Percentiles rank a stretch among this genome's conserved stretches.
Conservation (phyloP, 2,113 vertebrate genomes). For the Tiliqua scincoides region DNA sequence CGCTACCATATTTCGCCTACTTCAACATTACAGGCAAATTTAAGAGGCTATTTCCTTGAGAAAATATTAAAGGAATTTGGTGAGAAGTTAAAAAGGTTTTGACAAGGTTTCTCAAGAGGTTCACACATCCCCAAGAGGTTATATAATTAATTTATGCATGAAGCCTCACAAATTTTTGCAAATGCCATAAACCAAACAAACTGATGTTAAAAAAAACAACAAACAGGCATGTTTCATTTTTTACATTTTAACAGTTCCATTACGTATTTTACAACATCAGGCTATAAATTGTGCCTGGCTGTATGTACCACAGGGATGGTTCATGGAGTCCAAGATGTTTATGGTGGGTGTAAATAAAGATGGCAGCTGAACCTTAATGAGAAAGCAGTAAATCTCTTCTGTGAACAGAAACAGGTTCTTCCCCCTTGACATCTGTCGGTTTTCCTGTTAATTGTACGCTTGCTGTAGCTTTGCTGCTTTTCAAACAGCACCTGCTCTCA, state of each 20-base stretch:
- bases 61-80: background rate
- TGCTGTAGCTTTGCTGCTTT: background rate
- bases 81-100: background rate
- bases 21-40: background rate
- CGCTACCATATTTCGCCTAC: background rate
- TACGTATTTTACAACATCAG: constrained; percentile 4
- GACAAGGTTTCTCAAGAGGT: background rate
- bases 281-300: background rate
- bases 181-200: rapidly evolving
- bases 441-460: background rate
- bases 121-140: background rate
- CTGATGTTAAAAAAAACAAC: rapidly evolving
- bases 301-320: background rate
- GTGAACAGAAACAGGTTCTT: background rate
- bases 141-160: background rate
- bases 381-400: constrained; percentile 11
- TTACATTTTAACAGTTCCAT: background rate
- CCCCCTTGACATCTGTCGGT: background rate
- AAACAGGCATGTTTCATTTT: background rate
- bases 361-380: constrained; percentile 7
- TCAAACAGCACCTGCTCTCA: rapidly evolving
- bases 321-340: background rate
- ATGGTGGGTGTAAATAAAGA: background rate
- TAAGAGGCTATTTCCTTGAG: background rate
- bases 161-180: rapidly evolving